Conservation (phyloP, 2,888 invertebrate genomes). For the Cheilosia grossa region DNA sequence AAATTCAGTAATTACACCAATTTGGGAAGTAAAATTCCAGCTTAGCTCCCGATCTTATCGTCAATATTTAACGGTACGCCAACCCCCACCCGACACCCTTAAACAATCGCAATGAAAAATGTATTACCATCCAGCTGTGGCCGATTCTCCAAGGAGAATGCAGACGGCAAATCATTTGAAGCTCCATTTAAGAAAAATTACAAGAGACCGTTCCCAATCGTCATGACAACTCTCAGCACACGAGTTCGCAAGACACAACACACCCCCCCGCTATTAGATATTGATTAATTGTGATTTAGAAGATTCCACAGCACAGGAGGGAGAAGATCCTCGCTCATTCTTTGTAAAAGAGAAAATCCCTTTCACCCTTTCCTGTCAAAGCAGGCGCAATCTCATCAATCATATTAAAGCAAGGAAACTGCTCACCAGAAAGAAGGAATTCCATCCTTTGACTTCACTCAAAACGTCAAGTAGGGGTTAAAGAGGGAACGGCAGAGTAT, state of each 20-base stretch:
- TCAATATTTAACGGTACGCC: neutral
- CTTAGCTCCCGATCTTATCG: constrained; percentile 13
- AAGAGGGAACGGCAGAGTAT: constrained; percentile 23
- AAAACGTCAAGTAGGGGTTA: constrained; percentile 58
- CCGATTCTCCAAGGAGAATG: constrained; percentile 27
- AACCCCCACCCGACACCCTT: neutral
- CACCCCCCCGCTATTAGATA: neutral
- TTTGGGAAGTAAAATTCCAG: neutral
- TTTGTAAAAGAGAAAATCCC: neutral
- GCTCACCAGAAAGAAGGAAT: constrained; percentile 17
- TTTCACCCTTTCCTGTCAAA: constrained; percentile 54
- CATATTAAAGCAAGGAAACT: constrained; percentile 59
- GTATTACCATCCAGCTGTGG: constrained; percentile 18
- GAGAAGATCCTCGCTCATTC: constrained; percentile 8
- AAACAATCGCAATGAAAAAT: constrained; percentile 51
- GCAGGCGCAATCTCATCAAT: constrained; percentile 61
- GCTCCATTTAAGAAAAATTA: constrained; percentile 45
- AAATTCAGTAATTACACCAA: constrained; percentile 13
- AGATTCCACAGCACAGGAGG: constrained; percentile 34
- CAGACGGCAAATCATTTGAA: constrained; percentile 51
- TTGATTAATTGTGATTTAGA: constrained; percentile 73
- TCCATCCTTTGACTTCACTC: constrained; percentile 59
- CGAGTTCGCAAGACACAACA: neutral
- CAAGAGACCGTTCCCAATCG: constrained; percentile 13
- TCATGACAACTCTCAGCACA: constrained; percentile 52